These are phyloP conservation scores for Pseudomugil gertrudae DNA, from an alignment of 2,797 vertebrate genomes.

Conservation along the genomic window DNA sequence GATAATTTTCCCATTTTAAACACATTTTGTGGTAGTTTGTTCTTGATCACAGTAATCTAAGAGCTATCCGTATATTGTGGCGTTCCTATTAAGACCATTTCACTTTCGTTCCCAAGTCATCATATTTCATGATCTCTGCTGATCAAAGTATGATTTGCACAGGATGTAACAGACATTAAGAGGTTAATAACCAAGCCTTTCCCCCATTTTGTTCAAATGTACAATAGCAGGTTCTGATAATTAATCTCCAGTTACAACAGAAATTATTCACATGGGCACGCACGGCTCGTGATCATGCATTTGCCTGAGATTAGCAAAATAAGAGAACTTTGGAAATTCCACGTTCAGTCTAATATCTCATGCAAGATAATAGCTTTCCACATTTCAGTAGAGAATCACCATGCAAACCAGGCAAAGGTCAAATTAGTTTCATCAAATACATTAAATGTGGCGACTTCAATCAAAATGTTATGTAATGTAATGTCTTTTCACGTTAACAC, in stretches of 20 bases:
- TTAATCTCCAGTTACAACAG: slow-evolving; percentile 23
- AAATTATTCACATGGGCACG: slow-evolving; percentile 29
- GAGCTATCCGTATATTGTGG: neutral
- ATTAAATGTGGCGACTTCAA: slow-evolving; percentile 38
- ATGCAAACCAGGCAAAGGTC: slow-evolving; percentile 56
- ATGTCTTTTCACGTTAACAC: slow-evolving; percentile 7
- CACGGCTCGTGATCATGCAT: slow-evolving; percentile 11
- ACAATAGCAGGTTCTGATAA: slow-evolving; percentile 13
- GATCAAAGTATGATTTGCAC: neutral
- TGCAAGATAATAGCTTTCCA: slow-evolving; percentile 34
- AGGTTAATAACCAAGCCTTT: neutral
- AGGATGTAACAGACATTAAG: neutral
- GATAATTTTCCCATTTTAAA: too few species aligned
- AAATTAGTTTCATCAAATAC: slow-evolving; percentile 36
- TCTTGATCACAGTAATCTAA: too few species aligned
- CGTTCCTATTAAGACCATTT: neutral
- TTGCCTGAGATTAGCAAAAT: slow-evolving; percentile 33
- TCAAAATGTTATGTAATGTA: too few species aligned
- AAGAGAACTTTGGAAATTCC: slow-evolving; percentile 26
- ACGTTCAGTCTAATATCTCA: slow-evolving; percentile 23
- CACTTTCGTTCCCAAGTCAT: neutral
- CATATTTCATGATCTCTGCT: slow-evolving; percentile 8
- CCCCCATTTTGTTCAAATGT: slow-evolving; percentile 26
- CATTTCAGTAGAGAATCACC: slow-evolving; percentile 37
- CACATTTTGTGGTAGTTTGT: too few species aligned